Conservation (phyloP, 2,797 vertebrate genomes). For the Orestias chungarensis region DNA sequence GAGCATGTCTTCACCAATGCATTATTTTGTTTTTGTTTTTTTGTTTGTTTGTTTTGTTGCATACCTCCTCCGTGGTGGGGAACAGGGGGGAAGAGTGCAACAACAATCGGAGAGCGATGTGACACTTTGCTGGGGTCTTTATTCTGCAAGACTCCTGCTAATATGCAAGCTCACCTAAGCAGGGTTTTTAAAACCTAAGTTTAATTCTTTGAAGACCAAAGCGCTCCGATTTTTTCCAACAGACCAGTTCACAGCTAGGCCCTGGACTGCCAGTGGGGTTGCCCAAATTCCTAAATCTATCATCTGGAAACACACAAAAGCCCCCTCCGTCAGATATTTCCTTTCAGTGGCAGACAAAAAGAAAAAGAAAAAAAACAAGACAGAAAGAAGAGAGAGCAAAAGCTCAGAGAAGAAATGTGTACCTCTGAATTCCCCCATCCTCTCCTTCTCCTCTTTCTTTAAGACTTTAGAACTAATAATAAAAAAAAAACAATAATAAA, state of each 20-base stretch:
- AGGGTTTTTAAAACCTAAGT: constrained; percentile 96
- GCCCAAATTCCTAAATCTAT: constrained; percentile 99
- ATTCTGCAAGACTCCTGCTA: constrained; percentile 86
- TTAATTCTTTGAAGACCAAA: constrained; percentile 99
- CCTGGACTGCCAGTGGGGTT: constrained; percentile 96
- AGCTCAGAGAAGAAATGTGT: constrained; percentile 90
- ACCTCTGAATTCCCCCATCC: constrained; percentile 76
- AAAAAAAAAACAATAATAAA: constrained; percentile 59
- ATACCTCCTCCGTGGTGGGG: constrained; percentile 46
- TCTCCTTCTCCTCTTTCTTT: constrained; percentile 65
- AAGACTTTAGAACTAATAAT: constrained; percentile 73
- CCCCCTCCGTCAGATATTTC: constrained; percentile 89
- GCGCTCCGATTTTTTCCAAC: constrained; percentile 97
- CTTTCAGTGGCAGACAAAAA: constrained; percentile 83
- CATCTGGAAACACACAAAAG: constrained; percentile 99
- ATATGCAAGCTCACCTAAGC: constrained; percentile 97
- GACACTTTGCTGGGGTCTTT: constrained; percentile 85
- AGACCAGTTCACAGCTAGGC: constrained; percentile 99
- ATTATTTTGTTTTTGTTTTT: constrained; percentile 74
- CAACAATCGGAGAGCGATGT: constrained; percentile 81
- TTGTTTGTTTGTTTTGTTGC: too few species aligned
- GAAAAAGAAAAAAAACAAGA: constrained; percentile 48
- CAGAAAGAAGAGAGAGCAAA: constrained; percentile 39
- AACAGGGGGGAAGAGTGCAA: constrained; percentile 62
- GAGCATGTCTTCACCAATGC: constrained; percentile 71